Base-by-base conservation (phyloP, 2,797 vertebrate genomes). In the Aldrovandia affinis region DNA sequence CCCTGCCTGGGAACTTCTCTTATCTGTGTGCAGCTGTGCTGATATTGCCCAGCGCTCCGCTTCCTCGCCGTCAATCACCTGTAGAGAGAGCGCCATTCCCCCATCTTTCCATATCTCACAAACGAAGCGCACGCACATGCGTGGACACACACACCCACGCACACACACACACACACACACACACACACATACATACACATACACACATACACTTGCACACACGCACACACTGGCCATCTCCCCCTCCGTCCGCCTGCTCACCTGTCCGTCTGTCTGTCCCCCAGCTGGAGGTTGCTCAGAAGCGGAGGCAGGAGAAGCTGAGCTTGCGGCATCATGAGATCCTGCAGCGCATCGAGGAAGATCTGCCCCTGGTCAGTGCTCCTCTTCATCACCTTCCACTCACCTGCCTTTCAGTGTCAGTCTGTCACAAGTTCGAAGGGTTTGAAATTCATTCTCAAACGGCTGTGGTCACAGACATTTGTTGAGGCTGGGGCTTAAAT, bases 211-310 rank as follows among this genome's bases (percentile, higher is more conserved):
- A n/a, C n/a, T n/a, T n/a, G n/a, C n/a, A n/a, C n/a, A n/a, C 39
- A 47, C 83, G 22, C 75, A 47, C 15, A 55, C 65, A 55, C 59
- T 7, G 61, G 3, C 80, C 1, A 18, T 7, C 42, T 68, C 81
- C 63, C n/a, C 30, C 15, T 73, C 25, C 9, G 57, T 68, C 42
- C 30, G 28, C 50, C 25, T n/a, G 44, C 28, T 36, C 50, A 20
- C 42, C 52, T 61, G 33, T 84, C 20, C 59, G 28, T 57, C 10
- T 83, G 63, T 80, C 15, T 68, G 52, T 70, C 54, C 42, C 39
- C 9, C 85, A 98, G 97, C 90, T 98, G 91, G 97, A 97, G 85
- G 92, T 95, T 81, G 95, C 96, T 73, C 97, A 98, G 93, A 94
- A 88, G 80, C 95, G 91, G 88, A 96, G 97, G 25, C 92, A 95